Evolutionary conservation across 2,113 vertebrate species (phyloP), one percentile per base, ranked within the genome.

Genomic region (Alaudala cheleensis): DNA sequence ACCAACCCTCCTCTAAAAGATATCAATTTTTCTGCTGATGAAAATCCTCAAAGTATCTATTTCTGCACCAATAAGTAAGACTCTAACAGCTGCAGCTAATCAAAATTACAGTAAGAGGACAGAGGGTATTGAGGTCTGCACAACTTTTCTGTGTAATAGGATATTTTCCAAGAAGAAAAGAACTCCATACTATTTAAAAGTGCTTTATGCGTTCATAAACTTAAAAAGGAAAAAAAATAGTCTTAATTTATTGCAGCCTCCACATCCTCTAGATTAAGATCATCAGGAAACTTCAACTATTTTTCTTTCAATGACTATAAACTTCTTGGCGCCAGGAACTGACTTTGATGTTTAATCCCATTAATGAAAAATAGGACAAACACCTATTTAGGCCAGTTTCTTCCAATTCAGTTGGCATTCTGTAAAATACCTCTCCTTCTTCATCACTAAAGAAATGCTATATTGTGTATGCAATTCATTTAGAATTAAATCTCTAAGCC

Each of bases 271-370:
- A 90, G 83, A 97, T 66, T 71, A 94, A 65, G 66, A 93, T 60
- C 20, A 1, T 50, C 8, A 14, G 54, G 62, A 93, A 96, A 93
- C 69, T 92, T 87, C 58, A 65, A 37, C 88, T 84, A 60, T 76
- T 81, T 89, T 66, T 84, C 77, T 89, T 86, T 92, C 83, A 88
- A 74, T 45, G 51, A 25, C 77, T 92, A 66, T 86, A 71, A 94
- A 92, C 44, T 93, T 71, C 61, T 78, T 57, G 67, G 82, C 88
- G 69, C 72, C 74, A 57, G 42, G 40, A 92, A 82, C 28, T 73
- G 61, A 90, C 95, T 97, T 96, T 97, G 94, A 96, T 88, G 93
- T 96, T 96, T 96, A 97, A 96, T 94, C 95, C 58, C 84, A 79
- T 96, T 93, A 97, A 92, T 0, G 0, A 92, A 94, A 97, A 95